These are phyloP conservation scores for Cheilosia urbana DNA, from an alignment of 2,888 invertebrate genomes.

Conservation along the genomic window DNA sequence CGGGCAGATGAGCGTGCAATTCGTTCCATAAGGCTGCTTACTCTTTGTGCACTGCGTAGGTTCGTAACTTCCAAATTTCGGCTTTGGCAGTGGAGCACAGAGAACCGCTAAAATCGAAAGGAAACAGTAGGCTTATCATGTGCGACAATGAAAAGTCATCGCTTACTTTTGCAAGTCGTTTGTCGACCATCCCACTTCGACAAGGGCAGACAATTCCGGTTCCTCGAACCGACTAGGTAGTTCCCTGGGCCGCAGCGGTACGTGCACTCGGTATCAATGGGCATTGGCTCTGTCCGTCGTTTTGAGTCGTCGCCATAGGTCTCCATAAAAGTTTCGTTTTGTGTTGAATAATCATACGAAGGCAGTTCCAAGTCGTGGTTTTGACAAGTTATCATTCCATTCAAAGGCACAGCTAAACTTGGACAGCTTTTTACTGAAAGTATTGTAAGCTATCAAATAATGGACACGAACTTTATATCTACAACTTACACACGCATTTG, in stretches of 20 bases:
- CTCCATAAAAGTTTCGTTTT: conserved; percentile 77
- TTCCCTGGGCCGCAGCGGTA: conserved; percentile 87
- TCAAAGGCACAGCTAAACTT: conserved; percentile 84
- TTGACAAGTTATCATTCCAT: conserved; percentile 85
- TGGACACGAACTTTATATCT: neutral
- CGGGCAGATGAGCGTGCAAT: conserved; percentile 86
- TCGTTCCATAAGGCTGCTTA: conserved; percentile 86
- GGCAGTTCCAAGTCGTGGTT: conserved; percentile 81
- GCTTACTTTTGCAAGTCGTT: conserved; percentile 87
- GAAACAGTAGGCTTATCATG: neutral
- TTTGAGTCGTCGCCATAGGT: conserved; percentile 74
- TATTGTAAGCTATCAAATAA: neutral
- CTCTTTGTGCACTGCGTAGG: conserved; percentile 85
- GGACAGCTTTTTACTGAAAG: conserved; percentile 87
- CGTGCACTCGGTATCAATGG: conserved; percentile 87
- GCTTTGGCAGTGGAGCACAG: conserved; percentile 84
- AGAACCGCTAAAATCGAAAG: conserved; percentile 80
- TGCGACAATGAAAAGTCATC: neutral
- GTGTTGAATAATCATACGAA: conserved; percentile 76
- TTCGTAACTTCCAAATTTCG: conserved; percentile 85
- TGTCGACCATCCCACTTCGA: conserved; percentile 89
- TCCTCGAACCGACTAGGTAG: conserved; percentile 87
- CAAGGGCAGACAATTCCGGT: conserved; percentile 87
- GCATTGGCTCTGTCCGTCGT: conserved; percentile 80
- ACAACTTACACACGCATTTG: conserved; percentile 86